Evolutionary conservation across 2,888 invertebrate genomes (phyloP), one percentile per base, ranked within the genome.

Genomic region (Tupiocoris notatus): DNA sequence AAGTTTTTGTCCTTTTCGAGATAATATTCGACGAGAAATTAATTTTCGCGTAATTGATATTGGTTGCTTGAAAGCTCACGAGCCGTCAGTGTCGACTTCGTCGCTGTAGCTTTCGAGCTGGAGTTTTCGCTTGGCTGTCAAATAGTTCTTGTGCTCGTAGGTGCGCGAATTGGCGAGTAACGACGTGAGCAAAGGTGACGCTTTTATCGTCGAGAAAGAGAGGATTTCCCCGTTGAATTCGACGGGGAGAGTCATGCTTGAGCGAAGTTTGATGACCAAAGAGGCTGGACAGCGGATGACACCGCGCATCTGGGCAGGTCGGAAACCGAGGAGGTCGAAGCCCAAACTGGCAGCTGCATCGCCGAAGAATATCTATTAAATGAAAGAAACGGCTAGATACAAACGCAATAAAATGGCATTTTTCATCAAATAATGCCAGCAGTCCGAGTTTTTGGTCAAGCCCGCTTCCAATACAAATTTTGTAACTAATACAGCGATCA

Each of bases 51-150:
- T n/a, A n/a, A n/a, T n/a, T n/a, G n/a, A n/a, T n/a, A n/a, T n/a
- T n/a, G n/a, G n/a, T n/a, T n/a, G n/a, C n/a, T n/a, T n/a, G n/a
- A n/a, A 22, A 1, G 9, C 61, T 54, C 39, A 73, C 18, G 73
- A 73, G 6, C 73, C 73, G 39, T 73, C 73, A 6, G 73, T 73
- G 56, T 73, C 73, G 39, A 73, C 62, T 18, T 73, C 73, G 1
- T 73, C 73, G 21, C 73, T 73, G 54, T 63, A 73, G 17, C 62
- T 73, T 2, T 73, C 54, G 1, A 73, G 61, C 22, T 39, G 12
- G 6, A 73, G 73, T 20, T 73, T 73, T 2, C 63, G 25, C 21
- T 71, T 71, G 59, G 71, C 71, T 0, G 73, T 73, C 3, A 73
- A 39, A 23, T 73, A 73, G 56, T 73, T 73, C 17, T 73, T 73